These are phyloP conservation scores for Cyprinodon tularosa DNA, from an alignment of 2,113 vertebrate genomes.

Conservation along the genomic window DNA sequence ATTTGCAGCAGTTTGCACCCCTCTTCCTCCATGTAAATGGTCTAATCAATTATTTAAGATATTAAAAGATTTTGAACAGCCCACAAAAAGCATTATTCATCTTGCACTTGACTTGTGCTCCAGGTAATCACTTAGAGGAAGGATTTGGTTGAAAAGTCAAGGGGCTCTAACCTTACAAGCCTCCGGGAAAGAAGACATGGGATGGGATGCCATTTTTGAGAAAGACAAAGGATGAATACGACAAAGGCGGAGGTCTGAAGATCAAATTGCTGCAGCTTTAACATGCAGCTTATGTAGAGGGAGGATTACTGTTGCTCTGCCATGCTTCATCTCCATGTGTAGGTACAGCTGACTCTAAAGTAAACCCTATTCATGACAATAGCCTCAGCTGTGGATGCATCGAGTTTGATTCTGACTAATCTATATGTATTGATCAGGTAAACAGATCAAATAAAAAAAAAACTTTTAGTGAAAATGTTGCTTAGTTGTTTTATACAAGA, in stretches of 20 bases:
- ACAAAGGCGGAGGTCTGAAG: not conserved
- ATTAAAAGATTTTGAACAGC: no score
- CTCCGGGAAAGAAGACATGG: not conserved
- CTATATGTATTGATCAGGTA: no score
- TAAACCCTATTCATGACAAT: not conserved
- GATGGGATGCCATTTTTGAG: not conserved
- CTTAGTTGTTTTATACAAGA: no score
- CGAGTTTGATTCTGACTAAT: no score
- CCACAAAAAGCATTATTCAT: not conserved
- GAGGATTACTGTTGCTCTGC: slow-evolving; percentile 6
- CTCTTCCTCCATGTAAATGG: no score
- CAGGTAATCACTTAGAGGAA: not conserved
- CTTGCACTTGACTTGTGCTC: not conserved
- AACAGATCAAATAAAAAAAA: no score
- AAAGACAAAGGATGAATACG: not conserved
- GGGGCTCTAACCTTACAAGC: not conserved
- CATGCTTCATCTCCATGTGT: slow-evolving; percentile 16
- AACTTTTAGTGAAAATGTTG: no score
- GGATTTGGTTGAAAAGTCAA: not conserved
- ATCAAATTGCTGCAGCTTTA: slow-evolving; percentile 1
- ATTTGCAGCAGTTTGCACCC: no score
- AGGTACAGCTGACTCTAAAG: slow-evolving; percentile 32
- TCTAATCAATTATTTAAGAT: no score
- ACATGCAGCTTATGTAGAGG: slow-evolving; percentile 10
- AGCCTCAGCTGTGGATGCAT: no score